phyloP scores from a whole-genome alignment of 1,140 invertebrate genomes.

The Drosophila repleta region DNA sequence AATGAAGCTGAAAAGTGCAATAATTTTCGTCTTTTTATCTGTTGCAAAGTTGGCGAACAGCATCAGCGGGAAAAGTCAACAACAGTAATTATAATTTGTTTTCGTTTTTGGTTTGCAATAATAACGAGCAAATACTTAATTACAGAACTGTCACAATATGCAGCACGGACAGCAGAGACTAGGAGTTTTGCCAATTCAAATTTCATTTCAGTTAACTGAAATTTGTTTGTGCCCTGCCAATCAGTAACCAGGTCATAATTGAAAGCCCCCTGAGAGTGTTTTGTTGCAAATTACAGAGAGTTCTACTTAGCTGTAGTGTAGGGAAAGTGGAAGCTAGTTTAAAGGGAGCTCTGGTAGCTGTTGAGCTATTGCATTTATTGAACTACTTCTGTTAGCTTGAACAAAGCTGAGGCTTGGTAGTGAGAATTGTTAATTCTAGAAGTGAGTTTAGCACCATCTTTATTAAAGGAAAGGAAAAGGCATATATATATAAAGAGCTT shows the following conservation, averaged over 20 bases:
- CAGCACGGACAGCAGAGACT: conserved; percentile 4
- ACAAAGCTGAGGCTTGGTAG: too few species aligned
- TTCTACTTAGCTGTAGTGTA: not conserved
- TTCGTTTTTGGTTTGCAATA: conserved; percentile 5
- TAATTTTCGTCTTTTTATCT: conserved; percentile 59
- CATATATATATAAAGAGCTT: too few species aligned
- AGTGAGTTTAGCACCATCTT: too few species aligned
- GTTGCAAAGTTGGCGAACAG: conserved; percentile 9
- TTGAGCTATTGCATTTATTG: too few species aligned
- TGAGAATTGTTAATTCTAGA: too few species aligned
- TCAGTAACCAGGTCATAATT: conserved; percentile 1
- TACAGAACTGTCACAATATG: conserved; percentile 6
- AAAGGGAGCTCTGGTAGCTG: too few species aligned
- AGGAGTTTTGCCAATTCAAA: conserved; percentile 2
- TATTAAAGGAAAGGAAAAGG: too few species aligned
- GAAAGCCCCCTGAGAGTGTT: not conserved
- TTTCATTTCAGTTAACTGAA: not conserved
- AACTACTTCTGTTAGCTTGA: too few species aligned
- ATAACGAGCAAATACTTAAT: conserved; percentile 31
- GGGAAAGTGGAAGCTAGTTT: not conserved
- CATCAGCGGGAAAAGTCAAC: conserved; percentile 33
- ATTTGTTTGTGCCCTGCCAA: conserved; percentile 13
- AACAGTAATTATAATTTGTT: conserved; percentile 49
- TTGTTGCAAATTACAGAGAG: not conserved
- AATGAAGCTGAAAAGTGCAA: conserved; percentile 56